Conservation (phyloP, 2,797 vertebrate species). For the Ispidina picta region DNA sequence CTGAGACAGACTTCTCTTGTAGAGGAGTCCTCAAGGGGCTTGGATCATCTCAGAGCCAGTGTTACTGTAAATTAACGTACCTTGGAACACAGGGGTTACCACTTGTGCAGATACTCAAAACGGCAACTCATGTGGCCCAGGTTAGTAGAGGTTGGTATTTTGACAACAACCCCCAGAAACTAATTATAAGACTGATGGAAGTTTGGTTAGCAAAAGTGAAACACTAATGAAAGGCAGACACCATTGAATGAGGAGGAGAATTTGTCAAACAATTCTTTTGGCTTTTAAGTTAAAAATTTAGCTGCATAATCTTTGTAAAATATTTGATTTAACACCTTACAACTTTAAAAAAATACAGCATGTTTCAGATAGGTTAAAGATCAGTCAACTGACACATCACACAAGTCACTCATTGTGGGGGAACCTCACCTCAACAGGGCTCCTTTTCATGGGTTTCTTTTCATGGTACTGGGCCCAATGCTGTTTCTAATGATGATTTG, state of each 20-base stretch:
- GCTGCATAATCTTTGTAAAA: neutral
- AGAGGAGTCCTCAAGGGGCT: neutral
- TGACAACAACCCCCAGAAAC: slow-evolving; percentile 11
- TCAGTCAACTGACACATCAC: neutral
- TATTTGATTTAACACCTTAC: neutral
- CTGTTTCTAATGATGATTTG: slow-evolving; percentile 15
- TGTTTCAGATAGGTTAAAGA: neutral
- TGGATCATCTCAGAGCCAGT: neutral
- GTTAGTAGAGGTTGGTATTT: neutral
- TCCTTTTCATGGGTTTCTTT: slow-evolving; percentile 18
- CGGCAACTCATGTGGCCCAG: neutral
- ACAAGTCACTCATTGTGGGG: neutral
- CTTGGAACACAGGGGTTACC: neutral
- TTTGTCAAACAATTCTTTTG: neutral
- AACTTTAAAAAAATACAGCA: neutral
- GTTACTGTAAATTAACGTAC: neutral
- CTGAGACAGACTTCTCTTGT: neutral
- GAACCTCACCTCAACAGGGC: neutral
- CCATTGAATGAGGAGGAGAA: neutral
- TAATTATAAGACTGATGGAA: neutral
- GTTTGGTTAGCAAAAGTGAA: slow-evolving; percentile 28
- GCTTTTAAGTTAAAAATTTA: neutral
- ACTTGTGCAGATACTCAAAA: neutral
- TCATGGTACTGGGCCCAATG: neutral
- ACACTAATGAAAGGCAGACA: neutral